Base-by-base conservation (phyloP, 2,113 vertebrate species). In the Lonchura striata region DNA sequence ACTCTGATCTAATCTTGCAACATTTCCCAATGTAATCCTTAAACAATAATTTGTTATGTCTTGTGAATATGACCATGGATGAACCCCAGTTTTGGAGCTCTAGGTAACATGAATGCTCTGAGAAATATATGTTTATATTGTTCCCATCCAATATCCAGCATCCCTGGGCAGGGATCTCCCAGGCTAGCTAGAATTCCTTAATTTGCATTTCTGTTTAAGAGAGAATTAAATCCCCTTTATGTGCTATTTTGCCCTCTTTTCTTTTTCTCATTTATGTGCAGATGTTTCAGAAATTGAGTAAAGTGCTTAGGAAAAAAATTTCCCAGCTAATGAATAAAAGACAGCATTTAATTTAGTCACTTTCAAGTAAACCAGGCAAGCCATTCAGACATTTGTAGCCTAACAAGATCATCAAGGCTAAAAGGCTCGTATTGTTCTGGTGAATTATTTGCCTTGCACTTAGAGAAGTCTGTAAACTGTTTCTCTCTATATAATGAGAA, bases 381-480 rank as follows among this genome's bases (percentile, higher is more conserved):
- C 69, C 52, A 80, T 81, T 78, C 88, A 91, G 77, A 91, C 49
- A 22, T 79, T 69, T 78, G 80, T 71, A 90, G 95, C 76, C 76
- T 93, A 91, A 95, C 80, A 80, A 85, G 72, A 95, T 75, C 88
- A 91, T 74, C 53, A 81, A 81, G 86, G 82, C 80, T 91, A 89
- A 89, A 65, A 92, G 35, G 59, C 39, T 86, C n/a, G 49, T 86
- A 70, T 92, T 94, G 80, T 94, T 93, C 82, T 71, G 49, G 37
- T 64, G 86, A 96, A 52, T 88, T 46, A 75, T 91, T 65, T 93
- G 88, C 76, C 70, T 78, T 82, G 60, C 44, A 76, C 93, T 93
- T 64, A 68, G 46, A 81, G 84, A 27, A 61, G 77, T 39, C 71
- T 68, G 59, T 46, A 92, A 93, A 87, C 68, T 64, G 56, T 82